Base-by-base conservation (phyloP, 2,113 vertebrate genomes). In the Cyprinodon variegatus region DNA sequence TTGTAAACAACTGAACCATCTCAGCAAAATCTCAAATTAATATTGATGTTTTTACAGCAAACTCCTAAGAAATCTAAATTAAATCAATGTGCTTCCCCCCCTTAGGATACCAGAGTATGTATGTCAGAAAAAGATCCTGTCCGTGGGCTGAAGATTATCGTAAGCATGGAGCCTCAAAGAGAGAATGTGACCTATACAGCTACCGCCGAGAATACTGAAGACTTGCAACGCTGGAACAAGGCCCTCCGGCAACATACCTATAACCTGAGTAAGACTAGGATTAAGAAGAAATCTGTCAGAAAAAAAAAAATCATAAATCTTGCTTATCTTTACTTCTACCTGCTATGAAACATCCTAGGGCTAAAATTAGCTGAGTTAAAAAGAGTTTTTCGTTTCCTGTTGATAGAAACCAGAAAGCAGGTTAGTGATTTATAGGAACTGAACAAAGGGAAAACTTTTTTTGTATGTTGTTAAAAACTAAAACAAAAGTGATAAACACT, bases 221-320 rank as follows among this genome's bases (percentile, higher is more conserved):
- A 96, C 71, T 87, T 85, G 0, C 95, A 94, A 81, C 90, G 79
- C 53, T 98, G 96, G 96, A 93, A 90, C 83, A 91, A 95, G 59
- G 95, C 95, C 3, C 94, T 97, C 68, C 93, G 94, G 94, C 95
- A 96, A 88, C 97, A 97, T 65, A 92, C 96, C 91, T 95, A 92
- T 1, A 95, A 96, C 86, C 93, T 97, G 93, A 95, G 96, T 98
- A 88, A 95, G 96, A 3, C 61, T 65, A 5, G 10, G 20, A 65
- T 43, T 12, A 6, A 40, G n/a, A 45, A 45, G 2, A 3, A n/a
- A 20, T 11, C 40, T n/a, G 50, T 53, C 2, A 43, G 40, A 22
- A 66, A 46, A 46, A 64, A 36, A 17, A 61, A 36, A 61, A 1
- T 11, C 57, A 4, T 61, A 37, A 13, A 39, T 38, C 8, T 38